Evolutionary conservation across 1,140 invertebrate genomes (phyloP).

Genomic region (Aculops lycopersici): DNA sequence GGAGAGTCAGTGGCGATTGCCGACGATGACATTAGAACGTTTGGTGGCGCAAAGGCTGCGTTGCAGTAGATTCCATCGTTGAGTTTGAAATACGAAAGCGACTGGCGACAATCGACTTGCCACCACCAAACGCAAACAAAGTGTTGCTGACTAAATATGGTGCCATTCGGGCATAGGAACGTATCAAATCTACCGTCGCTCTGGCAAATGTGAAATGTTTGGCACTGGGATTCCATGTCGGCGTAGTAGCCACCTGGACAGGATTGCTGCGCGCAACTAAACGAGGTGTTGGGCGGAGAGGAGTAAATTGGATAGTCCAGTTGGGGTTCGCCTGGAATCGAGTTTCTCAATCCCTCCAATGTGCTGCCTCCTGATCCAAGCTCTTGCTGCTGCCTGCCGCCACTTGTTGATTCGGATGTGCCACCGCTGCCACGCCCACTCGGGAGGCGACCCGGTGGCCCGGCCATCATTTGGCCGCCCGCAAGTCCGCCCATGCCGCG

Average conservation of each 20-base stretch:
- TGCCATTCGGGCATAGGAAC: conserved; percentile 19
- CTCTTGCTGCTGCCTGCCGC: not conserved
- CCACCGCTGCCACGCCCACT: not conserved
- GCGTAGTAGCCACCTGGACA: not conserved
- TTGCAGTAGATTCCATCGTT: not conserved
- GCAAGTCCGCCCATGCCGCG: not conserved
- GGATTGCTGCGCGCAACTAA: not conserved
- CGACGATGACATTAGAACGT: no score
- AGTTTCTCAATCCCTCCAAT: not conserved
- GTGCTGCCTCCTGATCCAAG: not conserved
- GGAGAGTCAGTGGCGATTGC: no score
- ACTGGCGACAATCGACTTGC: not conserved
- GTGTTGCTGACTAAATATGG: conserved; percentile 17
- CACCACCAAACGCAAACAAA: conserved; percentile 24
- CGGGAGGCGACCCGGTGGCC: not conserved
- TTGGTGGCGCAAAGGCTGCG: not conserved
- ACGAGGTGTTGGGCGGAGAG: not conserved
- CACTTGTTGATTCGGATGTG: not conserved
- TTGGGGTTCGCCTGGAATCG: not conserved
- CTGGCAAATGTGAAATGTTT: conserved; percentile 18
- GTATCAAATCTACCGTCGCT: conserved; percentile 12
- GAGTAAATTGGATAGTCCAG: not conserved
- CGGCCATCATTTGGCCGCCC: no score
- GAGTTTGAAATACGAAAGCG: not conserved
- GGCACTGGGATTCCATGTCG: not conserved